phyloP scores from a whole-genome alignment of 92 coral and sea anemone genomes.

The Umimayanthus chanpuru region DNA sequence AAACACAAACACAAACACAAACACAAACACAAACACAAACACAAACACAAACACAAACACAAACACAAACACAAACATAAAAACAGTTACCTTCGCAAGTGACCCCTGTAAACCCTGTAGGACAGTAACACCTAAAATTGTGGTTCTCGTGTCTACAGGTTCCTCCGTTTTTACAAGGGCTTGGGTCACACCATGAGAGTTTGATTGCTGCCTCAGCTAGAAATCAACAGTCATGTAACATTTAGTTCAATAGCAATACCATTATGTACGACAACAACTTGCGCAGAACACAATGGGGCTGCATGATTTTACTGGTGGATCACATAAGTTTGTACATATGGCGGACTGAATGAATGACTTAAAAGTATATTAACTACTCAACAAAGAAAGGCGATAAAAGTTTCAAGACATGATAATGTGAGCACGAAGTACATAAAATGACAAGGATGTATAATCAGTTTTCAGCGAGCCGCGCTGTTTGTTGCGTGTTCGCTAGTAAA shows the following conservation, averaged over 20 bases:
- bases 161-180: slow-evolving; percentile 79
- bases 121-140: slow-evolving; percentile 69
- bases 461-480: too few species aligned
- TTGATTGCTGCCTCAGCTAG: slow-evolving; percentile 21
- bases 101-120: slow-evolving; percentile 66
- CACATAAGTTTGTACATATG: too few species aligned
- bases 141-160: slow-evolving; percentile 60
- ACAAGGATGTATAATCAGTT: too few species aligned
- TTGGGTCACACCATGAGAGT: slow-evolving; percentile 61
- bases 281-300: background rate
- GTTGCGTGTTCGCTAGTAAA: too few species aligned
- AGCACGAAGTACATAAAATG: too few species aligned
- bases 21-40: too few species aligned
- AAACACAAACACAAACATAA: background rate
- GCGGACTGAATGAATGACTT: too few species aligned
- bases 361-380: too few species aligned
- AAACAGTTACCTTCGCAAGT: slow-evolving; percentile 58
- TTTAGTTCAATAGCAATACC: background rate
- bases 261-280: background rate
- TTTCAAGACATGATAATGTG: too few species aligned
- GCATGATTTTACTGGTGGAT: too few species aligned
- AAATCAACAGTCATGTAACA: background rate
- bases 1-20: too few species aligned
- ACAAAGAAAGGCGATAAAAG: too few species aligned
- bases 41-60: background rate